Evolutionary conservation across 2,888 invertebrate genomes (phyloP).

Genomic region (Hesperia comma): DNA sequence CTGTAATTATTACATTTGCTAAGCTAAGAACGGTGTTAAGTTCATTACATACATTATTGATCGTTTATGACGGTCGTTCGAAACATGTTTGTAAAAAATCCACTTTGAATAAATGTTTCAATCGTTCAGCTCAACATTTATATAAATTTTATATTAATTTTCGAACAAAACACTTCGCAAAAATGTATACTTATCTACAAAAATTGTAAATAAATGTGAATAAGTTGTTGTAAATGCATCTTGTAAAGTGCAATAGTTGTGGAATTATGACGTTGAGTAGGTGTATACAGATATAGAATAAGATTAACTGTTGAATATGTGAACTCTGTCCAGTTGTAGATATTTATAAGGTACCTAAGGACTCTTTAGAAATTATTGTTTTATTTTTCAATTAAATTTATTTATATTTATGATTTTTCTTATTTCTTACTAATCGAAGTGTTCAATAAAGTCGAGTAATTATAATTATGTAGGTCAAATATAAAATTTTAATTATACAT

Average conservation of each 20-base stretch:
- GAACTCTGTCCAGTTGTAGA: slow-evolving; percentile 74
- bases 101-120: too few relatives aligned
- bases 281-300: slow-evolving; percentile 71
- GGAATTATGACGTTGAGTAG: slow-evolving; percentile 81
- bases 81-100: too few relatives aligned
- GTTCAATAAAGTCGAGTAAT: slow-evolving; percentile 25
- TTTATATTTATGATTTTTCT: slow-evolving; percentile 17
- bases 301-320: slow-evolving; percentile 70
- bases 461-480: too few relatives aligned
- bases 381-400: slow-evolving; percentile 43
- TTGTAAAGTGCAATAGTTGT: slow-evolving; percentile 83
- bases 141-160: neutral
- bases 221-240: slow-evolving; percentile 82
- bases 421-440: neutral
- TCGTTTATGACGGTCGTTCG: too few relatives aligned
- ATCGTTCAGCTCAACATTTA: too few relatives aligned
- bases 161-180: neutral
- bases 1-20: too few relatives aligned
- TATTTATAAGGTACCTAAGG: slow-evolving; percentile 53
- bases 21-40: too few relatives aligned
- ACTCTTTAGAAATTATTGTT: slow-evolving; percentile 36
- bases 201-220: slow-evolving; percentile 72
- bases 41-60: too few relatives aligned
- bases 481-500: too few relatives aligned
- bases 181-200: neutral